Evolutionary conservation across 1,140 invertebrate species (phyloP), one percentile per base, ranked within the genome.

Genomic region (Tetragnatha versicolor): DNA sequence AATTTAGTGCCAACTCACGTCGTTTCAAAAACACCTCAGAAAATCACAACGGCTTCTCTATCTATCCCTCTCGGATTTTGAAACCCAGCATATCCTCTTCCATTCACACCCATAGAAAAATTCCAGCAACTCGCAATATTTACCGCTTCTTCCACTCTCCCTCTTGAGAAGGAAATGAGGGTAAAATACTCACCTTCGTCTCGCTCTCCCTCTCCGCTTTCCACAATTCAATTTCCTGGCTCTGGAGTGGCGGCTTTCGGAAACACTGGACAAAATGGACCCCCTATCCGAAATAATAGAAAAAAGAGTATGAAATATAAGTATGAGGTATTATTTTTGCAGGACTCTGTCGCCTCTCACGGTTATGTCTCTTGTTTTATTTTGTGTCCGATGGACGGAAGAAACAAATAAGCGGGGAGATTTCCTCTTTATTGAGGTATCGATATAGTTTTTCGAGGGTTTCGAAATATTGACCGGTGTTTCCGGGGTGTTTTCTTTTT

Each of bases 181-280:
- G 25, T 39, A 49, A 68, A 68, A 68, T 33, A 33, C 63, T 49
- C 25, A 68, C 63, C 63, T 68, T 68, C 27, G 63, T 49, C 17
- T 39, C 29, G 27, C 63, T 49, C 49, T 49, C 22, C 29, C 39
- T 22, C 63, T 22, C 39, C 33, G 17, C 33, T 68, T 25, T 14
- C 25, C 55, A 58, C 66, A 69, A 69, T 69, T 69, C 66, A 69
- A 69, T 69, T 69, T 69, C 66, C 66, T 69, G 66, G 22, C 14
- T 7, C 22, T n/a, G 20, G 42, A 25, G 25, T 25, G 35, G 35
- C 14, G 42, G 17, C 37, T 37, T n/a, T 33, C 45, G 22, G 27
- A 42, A 25, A 42, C 33, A 66, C 17, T 12, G 49, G 37, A 69
- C 37, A 55, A 53, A 69, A n/a, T n/a, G n/a, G n/a, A n/a, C n/a